Evolutionary conservation across 2,113 vertebrate genomes (phyloP).

Genomic region (Rhipidura dahli): DNA sequence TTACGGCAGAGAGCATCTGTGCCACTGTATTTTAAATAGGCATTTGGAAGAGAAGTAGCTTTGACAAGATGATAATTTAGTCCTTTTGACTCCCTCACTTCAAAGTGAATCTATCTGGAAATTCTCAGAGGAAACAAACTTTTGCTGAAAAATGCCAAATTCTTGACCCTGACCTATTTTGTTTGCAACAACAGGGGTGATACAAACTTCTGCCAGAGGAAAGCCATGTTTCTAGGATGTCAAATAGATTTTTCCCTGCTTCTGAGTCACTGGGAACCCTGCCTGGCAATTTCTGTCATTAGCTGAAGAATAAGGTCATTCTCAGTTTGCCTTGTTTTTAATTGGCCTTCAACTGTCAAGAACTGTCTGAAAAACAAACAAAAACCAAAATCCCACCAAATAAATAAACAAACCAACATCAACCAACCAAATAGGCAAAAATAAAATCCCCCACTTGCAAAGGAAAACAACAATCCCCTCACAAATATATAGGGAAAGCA

Average conservation of each 20-base stretch:
- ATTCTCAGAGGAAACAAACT: slow-evolving; percentile 5
- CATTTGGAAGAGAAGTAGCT: neutral
- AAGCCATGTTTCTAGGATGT: neutral
- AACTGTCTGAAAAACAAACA: neutral
- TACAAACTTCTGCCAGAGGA: neutral
- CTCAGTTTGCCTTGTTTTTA: neutral
- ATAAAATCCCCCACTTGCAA: neutral
- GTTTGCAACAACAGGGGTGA: neutral
- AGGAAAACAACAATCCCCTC: neutral
- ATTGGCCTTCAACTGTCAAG: neutral
- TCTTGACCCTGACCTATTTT: slow-evolving; percentile 5
- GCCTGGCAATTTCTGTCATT: neutral
- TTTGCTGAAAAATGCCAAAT: neutral
- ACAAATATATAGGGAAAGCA: neutral
- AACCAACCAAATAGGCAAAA: neutral
- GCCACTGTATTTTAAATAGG: slow-evolving; percentile 1
- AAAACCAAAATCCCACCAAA: neutral
- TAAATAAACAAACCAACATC: neutral
- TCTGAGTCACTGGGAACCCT: neutral
- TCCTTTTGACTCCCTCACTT: neutral
- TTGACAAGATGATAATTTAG: slow-evolving; percentile 16
- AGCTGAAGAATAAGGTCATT: neutral
- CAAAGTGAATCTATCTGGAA: neutral
- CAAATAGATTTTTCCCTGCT: neutral
- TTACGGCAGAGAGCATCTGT: slow-evolving; percentile 5